A percentile compares a stretch with the other conserved stretches of the same genome.
Evolutionary conservation across 2,888 invertebrate genomes (phyloP).

Genomic region (Pseudococcus jackbeardsleyi): DNA sequence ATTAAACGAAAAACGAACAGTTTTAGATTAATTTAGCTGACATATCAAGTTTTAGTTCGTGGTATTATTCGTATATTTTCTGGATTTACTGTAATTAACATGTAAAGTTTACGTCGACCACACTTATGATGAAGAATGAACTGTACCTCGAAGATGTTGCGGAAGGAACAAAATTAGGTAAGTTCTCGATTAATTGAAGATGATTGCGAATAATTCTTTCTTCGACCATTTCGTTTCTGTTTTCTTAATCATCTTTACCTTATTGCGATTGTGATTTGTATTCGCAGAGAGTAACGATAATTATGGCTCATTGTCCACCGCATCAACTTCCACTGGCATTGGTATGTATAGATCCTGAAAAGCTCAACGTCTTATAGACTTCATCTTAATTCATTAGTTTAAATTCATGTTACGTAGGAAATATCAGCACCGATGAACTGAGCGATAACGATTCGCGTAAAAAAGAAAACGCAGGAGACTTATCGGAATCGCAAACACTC

Average conservation of each 20-base stretch:
- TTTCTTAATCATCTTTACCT: neutral
- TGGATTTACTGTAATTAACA: neutral
- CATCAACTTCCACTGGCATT: conserved; percentile 55
- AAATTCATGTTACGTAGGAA: neutral
- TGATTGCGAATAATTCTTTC: neutral
- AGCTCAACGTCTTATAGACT: neutral
- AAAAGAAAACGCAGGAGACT: neutral
- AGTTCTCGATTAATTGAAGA: neutral
- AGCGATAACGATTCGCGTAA: conserved; percentile 31
- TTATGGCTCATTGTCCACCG: conserved; percentile 45
- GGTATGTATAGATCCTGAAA: conserved; percentile 4
- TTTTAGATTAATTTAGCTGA: neutral
- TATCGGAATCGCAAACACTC: conserved; percentile 10
- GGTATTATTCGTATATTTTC: neutral
- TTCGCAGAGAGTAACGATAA: conserved; percentile 54
- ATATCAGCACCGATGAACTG: conserved; percentile 14
- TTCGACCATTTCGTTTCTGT: neutral
- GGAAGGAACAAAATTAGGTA: conserved; percentile 45
- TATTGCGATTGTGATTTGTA: neutral
- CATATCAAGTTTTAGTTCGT: neutral
- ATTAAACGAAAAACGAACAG: neutral
- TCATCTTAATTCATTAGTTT: neutral
- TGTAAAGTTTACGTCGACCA: neutral
- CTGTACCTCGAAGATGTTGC: conserved; percentile 41
- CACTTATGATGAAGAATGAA: conserved; percentile 52